Conservation (phyloP, 2,888 invertebrate species). For the Ormyrus labotus region DNA sequence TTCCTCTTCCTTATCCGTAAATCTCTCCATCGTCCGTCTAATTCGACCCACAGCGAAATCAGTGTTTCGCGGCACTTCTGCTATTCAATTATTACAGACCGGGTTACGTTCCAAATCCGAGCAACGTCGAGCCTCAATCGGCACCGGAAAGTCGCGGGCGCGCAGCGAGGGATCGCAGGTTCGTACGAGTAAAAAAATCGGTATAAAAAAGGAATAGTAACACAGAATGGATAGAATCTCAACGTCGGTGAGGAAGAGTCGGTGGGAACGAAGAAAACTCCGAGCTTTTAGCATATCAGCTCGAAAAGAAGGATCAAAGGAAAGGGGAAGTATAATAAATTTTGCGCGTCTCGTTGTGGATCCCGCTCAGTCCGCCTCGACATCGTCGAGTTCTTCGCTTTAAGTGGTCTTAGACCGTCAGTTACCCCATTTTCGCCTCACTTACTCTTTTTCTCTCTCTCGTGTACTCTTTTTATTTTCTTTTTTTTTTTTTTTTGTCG, state of each 20-base stretch:
- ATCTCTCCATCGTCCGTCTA: too few species aligned
- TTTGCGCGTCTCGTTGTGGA: slow-evolving; percentile 37
- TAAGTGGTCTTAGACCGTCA: slow-evolving; percentile 70
- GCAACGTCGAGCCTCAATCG: too few species aligned
- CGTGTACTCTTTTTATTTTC: slow-evolving; percentile 41
- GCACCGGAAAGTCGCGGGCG: slow-evolving; percentile 5
- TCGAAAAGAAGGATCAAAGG: neutral
- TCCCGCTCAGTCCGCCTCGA: slow-evolving; percentile 69
- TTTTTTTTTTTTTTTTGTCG: slow-evolving; percentile 53
- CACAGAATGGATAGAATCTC: neutral
- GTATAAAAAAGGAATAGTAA: slow-evolving; percentile 2
- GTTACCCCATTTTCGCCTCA: slow-evolving; percentile 4
- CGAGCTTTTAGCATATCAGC: neutral
- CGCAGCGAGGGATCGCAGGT: neutral
- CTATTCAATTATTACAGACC: too few species aligned
- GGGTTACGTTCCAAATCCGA: too few species aligned
- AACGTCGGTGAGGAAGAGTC: slow-evolving; percentile 17
- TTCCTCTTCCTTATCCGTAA: neutral
- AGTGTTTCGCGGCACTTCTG: too few species aligned
- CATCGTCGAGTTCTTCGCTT: slow-evolving; percentile 52
- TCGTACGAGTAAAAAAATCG: neutral
- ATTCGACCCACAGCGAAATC: too few species aligned
- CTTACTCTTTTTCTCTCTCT: slow-evolving; percentile 52
- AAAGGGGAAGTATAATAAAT: slow-evolving; percentile 31
- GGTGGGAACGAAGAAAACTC: too few species aligned